Evolutionary conservation across 1,140 invertebrate species (phyloP).

Genomic region (Triops cancriformis): DNA sequence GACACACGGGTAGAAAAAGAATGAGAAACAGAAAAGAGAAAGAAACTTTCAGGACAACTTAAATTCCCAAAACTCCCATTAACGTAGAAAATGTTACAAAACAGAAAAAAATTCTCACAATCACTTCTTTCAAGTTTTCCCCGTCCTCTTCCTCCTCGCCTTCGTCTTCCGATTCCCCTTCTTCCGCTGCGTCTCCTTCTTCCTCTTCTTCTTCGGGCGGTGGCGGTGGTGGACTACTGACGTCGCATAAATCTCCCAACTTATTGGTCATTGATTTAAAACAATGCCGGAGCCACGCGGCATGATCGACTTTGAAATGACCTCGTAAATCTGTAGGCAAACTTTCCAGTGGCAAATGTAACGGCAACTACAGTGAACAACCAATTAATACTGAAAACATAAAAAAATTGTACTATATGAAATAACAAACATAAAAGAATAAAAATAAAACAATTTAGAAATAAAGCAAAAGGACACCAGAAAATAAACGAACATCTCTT

Average conservation of each 20-base stretch:
- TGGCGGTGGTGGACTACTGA: conserved; percentile 17
- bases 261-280: conserved; percentile 57
- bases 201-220: conserved; percentile 19
- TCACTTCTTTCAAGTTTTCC: conserved; percentile 28
- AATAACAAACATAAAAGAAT: neutral
- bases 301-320: conserved; percentile 73
- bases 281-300: conserved; percentile 72
- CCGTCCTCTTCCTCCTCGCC: conserved; percentile 41
- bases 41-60: neutral
- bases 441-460: no score
- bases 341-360: conserved; percentile 56
- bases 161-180: neutral
- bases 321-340: conserved; percentile 80
- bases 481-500: no score
- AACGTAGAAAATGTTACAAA: neutral
- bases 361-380: conserved; percentile 47
- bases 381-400: conserved; percentile 44
- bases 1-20: neutral
- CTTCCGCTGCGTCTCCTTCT: neutral
- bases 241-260: conserved; percentile 39
- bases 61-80: no score
- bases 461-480: no score
- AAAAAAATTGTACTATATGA: no score
- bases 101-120: neutral
- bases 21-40: neutral